These are phyloP conservation scores for Drosophila anomelani DNA, from an alignment of 2,888 invertebrate species.

Conservation along the genomic window DNA sequence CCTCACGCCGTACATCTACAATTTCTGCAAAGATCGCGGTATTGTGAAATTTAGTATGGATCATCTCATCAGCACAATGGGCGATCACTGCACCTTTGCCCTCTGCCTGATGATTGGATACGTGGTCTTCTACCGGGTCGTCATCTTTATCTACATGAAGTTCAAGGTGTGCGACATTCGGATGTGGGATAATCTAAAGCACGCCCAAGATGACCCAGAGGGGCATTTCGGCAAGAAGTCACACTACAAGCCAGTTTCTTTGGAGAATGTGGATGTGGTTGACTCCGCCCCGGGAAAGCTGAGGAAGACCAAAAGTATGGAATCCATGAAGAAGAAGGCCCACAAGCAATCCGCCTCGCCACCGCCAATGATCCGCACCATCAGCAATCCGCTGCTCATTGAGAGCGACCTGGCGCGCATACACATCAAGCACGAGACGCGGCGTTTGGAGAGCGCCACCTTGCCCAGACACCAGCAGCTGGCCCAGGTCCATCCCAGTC, in stretches of 20 bases:
- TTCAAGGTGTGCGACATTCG: conserved; percentile 65
- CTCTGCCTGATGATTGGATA: conserved; percentile 64
- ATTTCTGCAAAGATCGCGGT: conserved; percentile 50
- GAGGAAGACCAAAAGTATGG: background rate
- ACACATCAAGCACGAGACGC: conserved; percentile 66
- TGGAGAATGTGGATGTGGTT: conserved; percentile 63
- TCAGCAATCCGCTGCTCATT: conserved; percentile 66
- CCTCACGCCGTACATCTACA: conserved; percentile 60
- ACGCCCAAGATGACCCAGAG: conserved; percentile 65
- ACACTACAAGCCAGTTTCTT: conserved; percentile 61
- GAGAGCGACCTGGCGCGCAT: conserved; percentile 65
- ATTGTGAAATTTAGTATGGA: conserved; percentile 61
- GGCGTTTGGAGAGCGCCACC: conserved; percentile 56
- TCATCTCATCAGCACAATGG: conserved; percentile 55
- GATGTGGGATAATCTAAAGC: conserved; percentile 68
- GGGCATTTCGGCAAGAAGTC: conserved; percentile 57
- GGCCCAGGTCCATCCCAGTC: conserved; percentile 51
- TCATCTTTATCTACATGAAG: conserved; percentile 67
- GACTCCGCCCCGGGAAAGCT: conserved; percentile 37
- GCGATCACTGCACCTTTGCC: conserved; percentile 56
- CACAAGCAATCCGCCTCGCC: conserved; percentile 4
- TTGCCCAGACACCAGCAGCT: conserved; percentile 50
- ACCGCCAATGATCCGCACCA: conserved; percentile 65
- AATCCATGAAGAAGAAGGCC: conserved; percentile 13
- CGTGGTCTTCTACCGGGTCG: conserved; percentile 62